Evolutionary conservation across 92 coral and sea anemone genomes (phyloP).

Genomic region (Porites divaricata): DNA sequence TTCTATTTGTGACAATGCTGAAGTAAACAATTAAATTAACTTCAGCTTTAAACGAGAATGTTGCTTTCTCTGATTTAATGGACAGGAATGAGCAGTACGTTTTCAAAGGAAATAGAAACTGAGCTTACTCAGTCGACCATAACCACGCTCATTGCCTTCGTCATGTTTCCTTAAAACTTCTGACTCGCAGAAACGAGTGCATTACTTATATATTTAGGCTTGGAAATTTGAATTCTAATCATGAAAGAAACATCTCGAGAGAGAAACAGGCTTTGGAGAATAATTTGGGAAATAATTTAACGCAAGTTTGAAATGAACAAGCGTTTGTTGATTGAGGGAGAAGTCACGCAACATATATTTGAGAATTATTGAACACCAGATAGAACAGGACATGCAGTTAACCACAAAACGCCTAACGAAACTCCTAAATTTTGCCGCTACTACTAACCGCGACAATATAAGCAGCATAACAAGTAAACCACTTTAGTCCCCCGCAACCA

Average conservation of each 20-base stretch:
- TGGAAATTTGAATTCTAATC: neutral
- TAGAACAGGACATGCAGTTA: neutral
- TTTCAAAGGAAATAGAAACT: neutral
- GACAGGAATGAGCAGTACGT: neutral
- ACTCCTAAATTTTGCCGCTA: neutral
- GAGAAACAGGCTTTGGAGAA: neutral
- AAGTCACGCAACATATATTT: slow-evolving; percentile 30
- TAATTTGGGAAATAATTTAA: neutral
- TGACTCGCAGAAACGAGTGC: neutral
- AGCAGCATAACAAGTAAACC: too few species aligned
- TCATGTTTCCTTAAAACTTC: too few species aligned
- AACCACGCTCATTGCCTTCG: neutral
- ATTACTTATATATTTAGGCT: neutral
- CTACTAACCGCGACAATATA: neutral
- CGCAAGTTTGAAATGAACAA: neutral
- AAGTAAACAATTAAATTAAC: too few species aligned
- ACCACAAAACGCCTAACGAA: neutral
- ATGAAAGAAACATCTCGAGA: neutral
- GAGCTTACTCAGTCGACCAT: slow-evolving; percentile 22
- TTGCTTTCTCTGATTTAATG: too few species aligned
- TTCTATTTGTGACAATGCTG: too few species aligned
- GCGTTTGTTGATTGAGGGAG: slow-evolving; percentile 20
- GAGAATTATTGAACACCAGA: too few species aligned
- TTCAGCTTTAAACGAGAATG: too few species aligned
- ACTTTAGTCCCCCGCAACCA: neutral